phyloP scores from a whole-genome alignment of 2,113 vertebrate species.

The Oxygymnocypris stewartii region DNA sequence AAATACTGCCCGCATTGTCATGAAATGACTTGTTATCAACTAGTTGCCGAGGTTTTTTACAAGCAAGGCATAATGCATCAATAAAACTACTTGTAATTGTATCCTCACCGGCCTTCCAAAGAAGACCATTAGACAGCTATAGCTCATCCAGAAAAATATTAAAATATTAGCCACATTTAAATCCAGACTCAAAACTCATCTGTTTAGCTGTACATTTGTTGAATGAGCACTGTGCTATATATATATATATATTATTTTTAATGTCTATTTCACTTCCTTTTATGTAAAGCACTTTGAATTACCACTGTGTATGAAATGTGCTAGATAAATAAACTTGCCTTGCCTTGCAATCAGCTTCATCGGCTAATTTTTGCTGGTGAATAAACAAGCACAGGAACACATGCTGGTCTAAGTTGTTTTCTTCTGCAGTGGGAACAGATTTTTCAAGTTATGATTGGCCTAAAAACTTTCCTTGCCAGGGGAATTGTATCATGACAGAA shows the following conservation, averaged over 20 bases:
- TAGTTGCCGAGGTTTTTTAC: background rate
- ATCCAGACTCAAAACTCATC: too few species aligned
- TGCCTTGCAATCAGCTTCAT: background rate
- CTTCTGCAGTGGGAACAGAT: background rate
- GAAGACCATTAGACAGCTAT: too few species aligned
- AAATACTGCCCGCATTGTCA: background rate
- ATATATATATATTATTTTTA: too few species aligned
- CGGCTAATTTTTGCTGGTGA: background rate
- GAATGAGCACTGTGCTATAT: too few species aligned
- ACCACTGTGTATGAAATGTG: too few species aligned
- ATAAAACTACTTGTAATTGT: background rate
- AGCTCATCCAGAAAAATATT: too few species aligned
- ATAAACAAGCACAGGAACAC: background rate
- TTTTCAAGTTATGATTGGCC: background rate
- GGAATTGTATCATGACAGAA: slow-evolving; percentile 10
- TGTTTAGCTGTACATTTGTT: too few species aligned
- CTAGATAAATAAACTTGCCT: too few species aligned
- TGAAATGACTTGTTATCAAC: background rate
- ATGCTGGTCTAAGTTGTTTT: background rate
- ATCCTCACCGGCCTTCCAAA: too few species aligned
- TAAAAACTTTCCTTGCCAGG: background rate
- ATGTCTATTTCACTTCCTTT: too few species aligned
- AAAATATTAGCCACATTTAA: too few species aligned
- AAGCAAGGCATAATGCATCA: background rate
- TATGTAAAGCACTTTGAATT: too few species aligned